Conservation (phyloP, 1,140 invertebrate genomes). For the Saccostrea cuccullata region DNA sequence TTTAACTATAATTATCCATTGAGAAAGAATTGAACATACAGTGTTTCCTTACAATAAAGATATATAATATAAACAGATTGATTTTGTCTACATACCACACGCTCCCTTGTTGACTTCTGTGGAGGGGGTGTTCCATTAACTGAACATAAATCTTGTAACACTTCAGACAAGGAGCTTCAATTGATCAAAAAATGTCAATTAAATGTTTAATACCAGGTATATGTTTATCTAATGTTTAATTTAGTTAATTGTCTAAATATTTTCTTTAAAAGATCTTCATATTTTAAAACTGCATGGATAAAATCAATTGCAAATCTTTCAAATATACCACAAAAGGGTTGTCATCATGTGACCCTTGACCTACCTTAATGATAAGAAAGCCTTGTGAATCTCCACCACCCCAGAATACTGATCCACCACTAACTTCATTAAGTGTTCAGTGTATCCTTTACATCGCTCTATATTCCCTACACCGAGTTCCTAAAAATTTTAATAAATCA, state of each 20-base stretch:
- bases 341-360: too few species aligned
- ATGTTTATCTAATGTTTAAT: too few species aligned
- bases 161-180: neutral
- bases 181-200: neutral
- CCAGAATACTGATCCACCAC: slow-evolving; percentile 65
- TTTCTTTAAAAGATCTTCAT: too few species aligned
- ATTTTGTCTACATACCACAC: neutral
- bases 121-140: neutral
- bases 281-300: too few species aligned
- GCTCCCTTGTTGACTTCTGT: slow-evolving; percentile 11
- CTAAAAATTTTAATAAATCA: slow-evolving; percentile 53
- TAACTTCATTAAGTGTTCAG: slow-evolving; percentile 82
- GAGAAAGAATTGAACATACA: too few species aligned
- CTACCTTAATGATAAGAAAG: slow-evolving; percentile 45
- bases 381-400: slow-evolving; percentile 46
- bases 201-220: neutral
- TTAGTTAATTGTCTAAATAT: too few species aligned
- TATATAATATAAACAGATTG: too few species aligned
- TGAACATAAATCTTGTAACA: neutral
- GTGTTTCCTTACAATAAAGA: too few species aligned
- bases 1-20: too few species aligned
- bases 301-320: too few species aligned
- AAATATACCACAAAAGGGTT: too few species aligned
- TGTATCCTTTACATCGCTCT: slow-evolving; percentile 90
- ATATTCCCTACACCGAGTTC: slow-evolving; percentile 90